Evolutionary conservation across 2,888 invertebrate species (phyloP).

Genomic region (Athalia rosae): DNA sequence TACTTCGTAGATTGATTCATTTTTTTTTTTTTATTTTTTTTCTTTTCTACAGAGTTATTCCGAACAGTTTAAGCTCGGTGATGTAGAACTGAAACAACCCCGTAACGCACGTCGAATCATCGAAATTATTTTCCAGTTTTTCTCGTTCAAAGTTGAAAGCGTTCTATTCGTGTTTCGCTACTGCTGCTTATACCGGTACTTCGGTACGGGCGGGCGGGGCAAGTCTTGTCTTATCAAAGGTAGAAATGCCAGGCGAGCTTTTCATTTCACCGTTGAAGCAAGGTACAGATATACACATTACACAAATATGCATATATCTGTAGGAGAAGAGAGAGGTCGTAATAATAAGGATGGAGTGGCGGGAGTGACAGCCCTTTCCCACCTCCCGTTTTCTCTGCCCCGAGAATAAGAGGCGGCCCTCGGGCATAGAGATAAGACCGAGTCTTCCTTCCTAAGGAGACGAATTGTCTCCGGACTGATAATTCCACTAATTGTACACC

Average conservation of each 20-base stretch:
- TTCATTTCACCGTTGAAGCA: slow-evolving; percentile 25
- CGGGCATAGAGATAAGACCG: slow-evolving; percentile 60
- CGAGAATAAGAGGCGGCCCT: slow-evolving; percentile 47
- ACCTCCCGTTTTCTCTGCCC: slow-evolving; percentile 3
- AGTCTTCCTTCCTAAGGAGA: slow-evolving; percentile 51
- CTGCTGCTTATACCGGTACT: no score
- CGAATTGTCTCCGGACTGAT: slow-evolving; percentile 58
- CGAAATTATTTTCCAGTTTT: no score
- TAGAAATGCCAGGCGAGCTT: neutral
- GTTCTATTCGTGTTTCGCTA: no score
- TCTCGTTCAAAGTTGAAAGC: no score
- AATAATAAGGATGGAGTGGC: neutral
- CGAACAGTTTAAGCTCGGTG: no score
- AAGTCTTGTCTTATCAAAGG: neutral
- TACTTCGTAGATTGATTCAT: no score
- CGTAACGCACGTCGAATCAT: no score
- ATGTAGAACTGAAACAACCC: no score
- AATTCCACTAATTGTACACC: slow-evolving; percentile 65
- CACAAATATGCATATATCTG: no score
- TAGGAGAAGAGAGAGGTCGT: neutral
- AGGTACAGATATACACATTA: neutral
- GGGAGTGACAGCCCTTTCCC: neutral
- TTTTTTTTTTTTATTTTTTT: no score
- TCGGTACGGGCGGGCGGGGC: neutral
- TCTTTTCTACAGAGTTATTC: no score